phyloP scores from a whole-genome alignment of 2,888 invertebrate species.

The Phengaris arion region DNA sequence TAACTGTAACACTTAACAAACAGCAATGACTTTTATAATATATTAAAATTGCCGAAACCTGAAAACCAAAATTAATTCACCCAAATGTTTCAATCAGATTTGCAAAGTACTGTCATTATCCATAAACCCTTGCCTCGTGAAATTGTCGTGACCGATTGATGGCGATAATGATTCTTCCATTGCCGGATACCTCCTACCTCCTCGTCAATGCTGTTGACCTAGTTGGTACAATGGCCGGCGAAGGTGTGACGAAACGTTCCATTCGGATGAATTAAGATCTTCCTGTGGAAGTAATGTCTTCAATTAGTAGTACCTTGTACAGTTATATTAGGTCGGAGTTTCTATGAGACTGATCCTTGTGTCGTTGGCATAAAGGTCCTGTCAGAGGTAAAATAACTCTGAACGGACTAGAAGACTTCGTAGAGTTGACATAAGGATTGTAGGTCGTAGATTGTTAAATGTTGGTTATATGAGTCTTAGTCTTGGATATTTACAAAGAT shows the following conservation, averaged over 20 bases:
- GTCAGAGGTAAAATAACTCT: no score
- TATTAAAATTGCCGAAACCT: no score
- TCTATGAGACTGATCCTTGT: no score
- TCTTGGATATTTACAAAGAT: no score
- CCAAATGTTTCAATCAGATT: no score
- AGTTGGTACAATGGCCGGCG: conserved; percentile 7
- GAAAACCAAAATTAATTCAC: no score
- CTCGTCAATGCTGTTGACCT: conserved; percentile 2
- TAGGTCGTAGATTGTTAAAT: background rate
- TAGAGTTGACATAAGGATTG: background rate
- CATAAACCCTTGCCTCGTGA: background rate
- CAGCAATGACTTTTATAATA: no score
- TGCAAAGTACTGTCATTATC: no score
- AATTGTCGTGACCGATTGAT: background rate
- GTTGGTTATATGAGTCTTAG: background rate
- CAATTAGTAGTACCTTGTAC: background rate
- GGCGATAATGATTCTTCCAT: background rate
- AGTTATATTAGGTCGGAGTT: background rate
- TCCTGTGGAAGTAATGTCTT: conserved; percentile 11
- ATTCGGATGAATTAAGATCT: conserved; percentile 4
- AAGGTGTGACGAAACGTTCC: conserved; percentile 5
- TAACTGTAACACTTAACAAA: no score
- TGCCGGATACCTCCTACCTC: background rate
- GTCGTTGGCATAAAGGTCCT: no score
- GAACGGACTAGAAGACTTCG: no score